Evolutionary conservation across 1,140 invertebrate genomes (phyloP).

Genomic region (Homalodisca vitripennis): DNA sequence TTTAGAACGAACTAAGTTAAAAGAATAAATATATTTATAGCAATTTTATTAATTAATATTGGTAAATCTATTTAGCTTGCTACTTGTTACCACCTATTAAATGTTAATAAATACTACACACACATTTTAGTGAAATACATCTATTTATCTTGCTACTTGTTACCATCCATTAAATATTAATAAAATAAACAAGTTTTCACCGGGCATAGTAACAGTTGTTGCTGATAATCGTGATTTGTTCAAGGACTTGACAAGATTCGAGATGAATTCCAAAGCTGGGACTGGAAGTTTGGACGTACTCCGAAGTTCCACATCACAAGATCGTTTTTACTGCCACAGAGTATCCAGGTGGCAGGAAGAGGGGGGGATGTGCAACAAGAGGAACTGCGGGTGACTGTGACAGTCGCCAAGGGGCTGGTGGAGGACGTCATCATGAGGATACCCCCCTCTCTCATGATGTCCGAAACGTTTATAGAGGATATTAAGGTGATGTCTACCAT

Average conservation of each 20-base stretch:
- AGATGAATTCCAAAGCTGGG: slow-evolving; percentile 72
- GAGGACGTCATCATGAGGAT: slow-evolving; percentile 39
- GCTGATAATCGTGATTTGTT: slow-evolving; percentile 25
- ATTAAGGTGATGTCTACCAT: slow-evolving; percentile 36
- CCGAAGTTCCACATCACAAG: slow-evolving; percentile 71
- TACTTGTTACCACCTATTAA: too few relatives aligned
- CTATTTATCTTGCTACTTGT: too few relatives aligned
- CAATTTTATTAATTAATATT: too few relatives aligned
- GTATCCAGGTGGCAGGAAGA: slow-evolving; percentile 7
- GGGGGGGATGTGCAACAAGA: not conserved
- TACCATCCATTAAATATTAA: too few relatives aligned
- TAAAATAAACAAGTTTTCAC: too few relatives aligned
- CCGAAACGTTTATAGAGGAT: slow-evolving; percentile 33
- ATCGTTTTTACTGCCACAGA: slow-evolving; percentile 36
- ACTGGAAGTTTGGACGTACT: slow-evolving; percentile 87
- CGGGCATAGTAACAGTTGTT: too few relatives aligned
- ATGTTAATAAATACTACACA: too few relatives aligned
- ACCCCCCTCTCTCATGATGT: slow-evolving; percentile 35
- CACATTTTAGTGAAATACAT: too few relatives aligned
- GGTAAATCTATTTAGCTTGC: too few relatives aligned
- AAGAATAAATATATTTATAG: too few relatives aligned
- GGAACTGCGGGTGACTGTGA: slow-evolving; percentile 33
- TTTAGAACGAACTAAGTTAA: too few relatives aligned
- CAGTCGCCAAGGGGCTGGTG: slow-evolving; percentile 40
- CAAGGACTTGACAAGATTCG: slow-evolving; percentile 64